A percentile compares a stretch with the other conserved stretches of the same genome.
Conservation (phyloP, 2,113 vertebrate genomes). For the Psittacula cyanocephala region DNA sequence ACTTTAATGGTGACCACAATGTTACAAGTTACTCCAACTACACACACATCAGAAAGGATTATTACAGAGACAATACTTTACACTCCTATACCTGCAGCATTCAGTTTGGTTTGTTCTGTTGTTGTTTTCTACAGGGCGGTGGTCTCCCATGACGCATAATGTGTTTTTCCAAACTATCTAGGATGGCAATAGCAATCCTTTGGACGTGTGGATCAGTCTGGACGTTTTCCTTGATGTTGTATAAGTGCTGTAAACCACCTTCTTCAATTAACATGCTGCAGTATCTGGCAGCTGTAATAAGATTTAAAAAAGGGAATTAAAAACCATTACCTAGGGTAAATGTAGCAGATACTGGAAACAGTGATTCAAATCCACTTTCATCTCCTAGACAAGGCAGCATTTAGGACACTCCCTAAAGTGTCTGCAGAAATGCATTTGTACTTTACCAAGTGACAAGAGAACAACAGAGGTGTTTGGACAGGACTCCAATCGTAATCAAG, state of each 20-base stretch:
- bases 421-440: background rate
- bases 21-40: conserved; percentile 67
- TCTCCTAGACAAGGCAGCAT: background rate
- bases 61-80: conserved; percentile 57
- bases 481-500: background rate
- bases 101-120: conserved; percentile 75
- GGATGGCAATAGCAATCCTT: conserved; percentile 86
- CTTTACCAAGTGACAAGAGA: background rate
- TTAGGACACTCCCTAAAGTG: background rate
- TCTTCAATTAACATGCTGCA: conserved; percentile 99
- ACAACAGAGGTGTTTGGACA: background rate
- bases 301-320: background rate
- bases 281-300: conserved; percentile 87
- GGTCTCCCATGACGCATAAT: conserved; percentile 86
- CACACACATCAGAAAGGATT: conserved; percentile 60
- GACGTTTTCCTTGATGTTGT: conserved; percentile 85
- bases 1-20: conserved; percentile 64
- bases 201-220: conserved; percentile 90
- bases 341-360: background rate
- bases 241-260: conserved; percentile 90
- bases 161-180: conserved; percentile 93
- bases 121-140: conserved; percentile 70
- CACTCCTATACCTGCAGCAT: conserved; percentile 55
- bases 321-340: background rate
- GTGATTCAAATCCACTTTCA: background rate